A percentile compares a stretch with the other conserved stretches of the same genome.
These are phyloP conservation scores for Diplogasteroides magnus DNA, from an alignment of 1,140 invertebrate genomes.

Conservation along the genomic window DNA sequence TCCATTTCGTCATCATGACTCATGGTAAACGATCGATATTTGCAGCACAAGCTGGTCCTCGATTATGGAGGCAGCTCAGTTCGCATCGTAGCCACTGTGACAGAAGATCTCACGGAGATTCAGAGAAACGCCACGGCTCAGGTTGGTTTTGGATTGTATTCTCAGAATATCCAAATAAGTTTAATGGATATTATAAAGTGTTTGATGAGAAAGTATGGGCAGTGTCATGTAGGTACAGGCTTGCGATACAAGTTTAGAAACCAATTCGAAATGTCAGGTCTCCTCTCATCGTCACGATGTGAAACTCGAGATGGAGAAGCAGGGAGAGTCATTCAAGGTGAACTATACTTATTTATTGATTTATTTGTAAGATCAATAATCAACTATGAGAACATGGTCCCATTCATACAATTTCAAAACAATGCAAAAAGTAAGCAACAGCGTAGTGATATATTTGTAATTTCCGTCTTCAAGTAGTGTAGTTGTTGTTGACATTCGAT, in stretches of 20 bases:
- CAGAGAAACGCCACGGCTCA: slow-evolving; percentile 63
- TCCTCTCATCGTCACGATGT: slow-evolving; percentile 70
- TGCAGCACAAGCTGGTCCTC: slow-evolving; percentile 46
- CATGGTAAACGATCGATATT: neutral
- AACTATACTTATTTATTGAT: no score
- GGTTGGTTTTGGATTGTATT: no score
- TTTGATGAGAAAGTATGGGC: neutral
- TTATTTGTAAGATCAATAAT: no score
- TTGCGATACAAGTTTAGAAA: no score
- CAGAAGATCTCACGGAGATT: slow-evolving; percentile 65
- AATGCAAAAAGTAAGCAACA: no score
- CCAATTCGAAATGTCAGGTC: slow-evolving; percentile 33
- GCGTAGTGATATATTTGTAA: no score
- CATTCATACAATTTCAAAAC: no score
- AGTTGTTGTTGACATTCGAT: no score
- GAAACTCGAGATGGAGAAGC: slow-evolving; percentile 74
- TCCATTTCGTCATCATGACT: neutral
- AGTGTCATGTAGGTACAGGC: neutral
- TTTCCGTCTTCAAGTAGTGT: no score
- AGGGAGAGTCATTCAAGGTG: slow-evolving; percentile 78
- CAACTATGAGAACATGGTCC: no score
- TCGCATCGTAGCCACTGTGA: slow-evolving; percentile 62
- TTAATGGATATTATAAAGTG: neutral
- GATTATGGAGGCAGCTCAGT: slow-evolving; percentile 60
- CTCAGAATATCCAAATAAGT: no score